Evolutionary conservation across 2,113 vertebrate genomes (phyloP), one percentile per base, ranked within the genome.

Genomic region (Cinclus mexicanus): DNA sequence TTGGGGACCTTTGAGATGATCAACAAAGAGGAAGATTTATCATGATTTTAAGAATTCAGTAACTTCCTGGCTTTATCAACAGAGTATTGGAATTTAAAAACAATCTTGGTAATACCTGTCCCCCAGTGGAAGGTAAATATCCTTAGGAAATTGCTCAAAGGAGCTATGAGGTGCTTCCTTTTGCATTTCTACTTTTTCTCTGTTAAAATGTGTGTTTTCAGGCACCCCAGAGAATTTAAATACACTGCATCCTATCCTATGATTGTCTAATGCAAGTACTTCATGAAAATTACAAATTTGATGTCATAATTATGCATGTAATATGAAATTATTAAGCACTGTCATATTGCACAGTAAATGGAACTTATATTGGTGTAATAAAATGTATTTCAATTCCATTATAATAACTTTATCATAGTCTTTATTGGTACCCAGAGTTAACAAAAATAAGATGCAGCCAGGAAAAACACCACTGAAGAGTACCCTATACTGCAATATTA

Each of bases 251-350:
- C 26, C 10, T 87, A 96, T 91, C 90, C 35, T 35, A 65, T 7
- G 71, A 87, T 85, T 92, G 95, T 89, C 96, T 97, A 97, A 97
- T 93, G 94, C 78, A 96, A 97, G 89, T 80, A 59, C 95, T 98
- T 96, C 28, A 21, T 90, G 97, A 95, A 97, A 97, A 98, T 97
- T 97, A 94, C 97, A 97, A 97, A 98, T 97, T 97, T 97, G 97
- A 96, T 97, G 93, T 60, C 83, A 96, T 95, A 98, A 97, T 98
- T 98, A 97, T 44, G 70, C 91, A 83, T 94, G 91, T 61, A 97
- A 96, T 98, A 97, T 95, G 96, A 97, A 97, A 97, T 97, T 97
- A 98, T 98, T 97, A 97, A 97, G 89, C 93, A 70, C 60, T 96
- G 92, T 82, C 91, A 89, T 97, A 98, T 92, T 97, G 96, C 90